These are phyloP conservation scores for Nyctalus aviator DNA, from an alignment of 2,797 vertebrate genomes.

Conservation along the genomic window DNA sequence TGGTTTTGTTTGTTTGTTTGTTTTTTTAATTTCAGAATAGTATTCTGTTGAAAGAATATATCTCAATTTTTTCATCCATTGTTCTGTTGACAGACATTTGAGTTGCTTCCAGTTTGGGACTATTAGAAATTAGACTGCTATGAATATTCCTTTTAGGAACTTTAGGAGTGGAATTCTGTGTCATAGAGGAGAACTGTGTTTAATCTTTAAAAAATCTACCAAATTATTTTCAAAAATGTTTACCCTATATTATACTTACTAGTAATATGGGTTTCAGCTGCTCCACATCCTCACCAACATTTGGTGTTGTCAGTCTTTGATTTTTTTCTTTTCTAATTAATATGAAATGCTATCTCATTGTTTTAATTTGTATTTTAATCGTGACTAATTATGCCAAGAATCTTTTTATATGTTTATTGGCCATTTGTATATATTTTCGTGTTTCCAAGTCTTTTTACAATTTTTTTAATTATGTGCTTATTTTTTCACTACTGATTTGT, in stretches of 20 bases:
- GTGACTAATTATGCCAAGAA: neutral
- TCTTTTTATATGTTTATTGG: neutral
- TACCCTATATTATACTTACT: neutral
- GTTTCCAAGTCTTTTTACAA: neutral
- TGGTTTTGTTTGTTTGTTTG: neutral
- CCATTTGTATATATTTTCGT: neutral
- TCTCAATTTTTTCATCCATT: neutral
- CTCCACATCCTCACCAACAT: neutral
- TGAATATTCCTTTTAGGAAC: neutral
- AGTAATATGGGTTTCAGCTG: neutral
- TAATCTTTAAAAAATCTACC: neutral
- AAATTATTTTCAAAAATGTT: neutral
- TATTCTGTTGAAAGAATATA: neutral
- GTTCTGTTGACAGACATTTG: neutral
- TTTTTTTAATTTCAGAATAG: neutral
- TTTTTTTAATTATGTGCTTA: neutral
- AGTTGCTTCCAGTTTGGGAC: neutral
- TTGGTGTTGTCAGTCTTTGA: neutral
- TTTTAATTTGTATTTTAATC: neutral
- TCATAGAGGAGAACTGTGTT: slow-evolving; percentile 1
- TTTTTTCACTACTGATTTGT: neutral
- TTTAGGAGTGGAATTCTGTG: neutral
- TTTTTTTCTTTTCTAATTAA: neutral
- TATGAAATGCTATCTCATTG: neutral
- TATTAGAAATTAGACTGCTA: neutral